A percentile compares a stretch with the other conserved stretches of the same genome.
Conservation (phyloP, 1,140 invertebrate species). For the Lysiphlebus fabarum region DNA sequence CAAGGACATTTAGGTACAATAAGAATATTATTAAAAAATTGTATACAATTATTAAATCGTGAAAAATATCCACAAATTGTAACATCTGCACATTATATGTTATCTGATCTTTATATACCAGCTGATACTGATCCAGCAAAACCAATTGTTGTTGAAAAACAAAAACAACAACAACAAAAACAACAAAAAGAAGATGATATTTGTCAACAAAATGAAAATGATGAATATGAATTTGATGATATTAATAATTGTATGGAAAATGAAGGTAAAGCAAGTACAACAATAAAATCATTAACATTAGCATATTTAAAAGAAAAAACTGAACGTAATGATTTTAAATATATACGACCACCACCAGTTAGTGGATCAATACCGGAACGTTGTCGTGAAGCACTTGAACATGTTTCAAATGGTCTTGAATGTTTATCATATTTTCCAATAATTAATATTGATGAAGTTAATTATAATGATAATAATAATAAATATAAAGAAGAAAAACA, state of each 20-base stretch:
- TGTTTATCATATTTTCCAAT: constrained; percentile 66
- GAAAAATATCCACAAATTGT: constrained; percentile 85
- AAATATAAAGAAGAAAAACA: constrained; percentile 65
- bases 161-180: too few species aligned
- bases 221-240: constrained; percentile 32
- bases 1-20: constrained; percentile 70
- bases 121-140: constrained; percentile 69
- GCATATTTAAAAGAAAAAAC: constrained; percentile 44
- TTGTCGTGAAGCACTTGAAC: constrained; percentile 64
- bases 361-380: constrained; percentile 62
- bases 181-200: too few species aligned
- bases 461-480: constrained; percentile 37
- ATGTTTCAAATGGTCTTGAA: constrained; percentile 64
- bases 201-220: too few species aligned
- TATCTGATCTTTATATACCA: constrained; percentile 81
- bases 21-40: constrained; percentile 74
- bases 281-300: constrained; percentile 48
- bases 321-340: constrained; percentile 49
- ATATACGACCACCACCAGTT: constrained; percentile 58
- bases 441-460: constrained; percentile 37
- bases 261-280: constrained; percentile 38
- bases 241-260: constrained; percentile 39
- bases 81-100: constrained; percentile 83
- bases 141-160: constrained; percentile 54
- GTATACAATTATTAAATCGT: constrained; percentile 69